These are phyloP conservation scores for Smittia sp. DNA, from an alignment of 2,888 invertebrate genomes.

Conservation along the genomic window DNA sequence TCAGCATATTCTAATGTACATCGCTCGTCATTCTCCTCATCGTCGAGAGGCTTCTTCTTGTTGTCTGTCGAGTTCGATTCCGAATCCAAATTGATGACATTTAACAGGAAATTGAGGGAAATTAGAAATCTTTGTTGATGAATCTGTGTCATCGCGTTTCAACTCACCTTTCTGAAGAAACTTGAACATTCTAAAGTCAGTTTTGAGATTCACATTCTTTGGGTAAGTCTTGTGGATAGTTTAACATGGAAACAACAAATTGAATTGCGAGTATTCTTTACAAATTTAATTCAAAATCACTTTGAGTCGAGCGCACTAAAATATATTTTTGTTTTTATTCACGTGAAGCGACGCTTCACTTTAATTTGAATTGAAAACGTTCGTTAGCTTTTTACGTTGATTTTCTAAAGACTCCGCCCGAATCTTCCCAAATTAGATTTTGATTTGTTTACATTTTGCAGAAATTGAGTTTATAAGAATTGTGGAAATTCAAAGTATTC, in stretches of 20 bases:
- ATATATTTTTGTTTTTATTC: neutral
- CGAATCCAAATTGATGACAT: neutral
- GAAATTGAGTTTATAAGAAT: neutral
- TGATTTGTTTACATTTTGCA: neutral
- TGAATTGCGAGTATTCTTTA: no score
- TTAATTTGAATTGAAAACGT: no score
- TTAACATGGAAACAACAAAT: no score
- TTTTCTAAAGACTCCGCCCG: no score
- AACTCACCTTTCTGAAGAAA: constrained; percentile 34
- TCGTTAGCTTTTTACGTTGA: no score
- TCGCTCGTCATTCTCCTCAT: neutral
- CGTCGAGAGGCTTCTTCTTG: constrained; percentile 6
- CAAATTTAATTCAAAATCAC: no score
- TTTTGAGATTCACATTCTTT: constrained; percentile 1
- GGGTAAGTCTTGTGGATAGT: neutral
- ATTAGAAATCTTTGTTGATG: constrained; percentile 9
- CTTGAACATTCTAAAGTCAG: constrained; percentile 11
- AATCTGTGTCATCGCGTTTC: neutral
- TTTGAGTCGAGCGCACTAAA: neutral
- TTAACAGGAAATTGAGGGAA: neutral
- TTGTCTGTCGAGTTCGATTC: constrained; percentile 12
- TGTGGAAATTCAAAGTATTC: neutral
- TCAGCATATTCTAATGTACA: constrained; percentile 9
- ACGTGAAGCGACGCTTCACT: no score
- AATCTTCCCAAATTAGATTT: no score